A percentile compares a stretch with the other conserved stretches of the same genome.
phyloP scores from a whole-genome alignment of 1,140 invertebrate genomes.

The Acromyrmex charruanus region DNA sequence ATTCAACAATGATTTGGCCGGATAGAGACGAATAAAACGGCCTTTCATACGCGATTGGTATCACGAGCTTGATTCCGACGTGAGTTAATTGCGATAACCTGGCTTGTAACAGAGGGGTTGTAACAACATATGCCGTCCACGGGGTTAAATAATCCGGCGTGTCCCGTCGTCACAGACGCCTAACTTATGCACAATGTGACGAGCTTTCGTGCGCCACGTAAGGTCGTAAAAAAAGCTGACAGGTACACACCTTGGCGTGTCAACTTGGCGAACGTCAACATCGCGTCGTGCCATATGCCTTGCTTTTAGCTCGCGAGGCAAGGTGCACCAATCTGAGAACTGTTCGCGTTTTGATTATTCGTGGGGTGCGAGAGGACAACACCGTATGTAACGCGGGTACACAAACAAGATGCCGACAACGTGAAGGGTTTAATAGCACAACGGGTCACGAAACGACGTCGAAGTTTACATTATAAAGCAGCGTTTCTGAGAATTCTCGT shows the following conservation, averaged over 20 bases:
- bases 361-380: background rate
- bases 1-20: background rate
- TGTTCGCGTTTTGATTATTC: constrained; percentile 69
- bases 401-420: constrained; percentile 19
- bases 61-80: constrained; percentile 69
- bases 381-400: constrained; percentile 19
- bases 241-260: constrained; percentile 56
- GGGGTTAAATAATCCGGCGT: constrained; percentile 75
- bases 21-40: constrained; percentile 53
- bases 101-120: constrained; percentile 43
- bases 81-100: constrained; percentile 79
- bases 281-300: constrained; percentile 76
- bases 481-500: background rate
- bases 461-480: background rate
- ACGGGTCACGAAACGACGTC: constrained; percentile 30
- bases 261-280: constrained; percentile 33
- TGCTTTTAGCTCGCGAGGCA: constrained; percentile 54
- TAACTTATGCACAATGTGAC: constrained; percentile 56
- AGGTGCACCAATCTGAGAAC: constrained; percentile 66
- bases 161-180: constrained; percentile 58
- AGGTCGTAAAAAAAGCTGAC: constrained; percentile 60
- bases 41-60: constrained; percentile 68
- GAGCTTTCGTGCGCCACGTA: constrained; percentile 74
- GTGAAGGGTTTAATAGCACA: constrained; percentile 15
- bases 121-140: constrained; percentile 64